These are phyloP conservation scores for Pipistrellus nathusii DNA, from an alignment of 2,797 vertebrate genomes.

Conservation along the genomic window DNA sequence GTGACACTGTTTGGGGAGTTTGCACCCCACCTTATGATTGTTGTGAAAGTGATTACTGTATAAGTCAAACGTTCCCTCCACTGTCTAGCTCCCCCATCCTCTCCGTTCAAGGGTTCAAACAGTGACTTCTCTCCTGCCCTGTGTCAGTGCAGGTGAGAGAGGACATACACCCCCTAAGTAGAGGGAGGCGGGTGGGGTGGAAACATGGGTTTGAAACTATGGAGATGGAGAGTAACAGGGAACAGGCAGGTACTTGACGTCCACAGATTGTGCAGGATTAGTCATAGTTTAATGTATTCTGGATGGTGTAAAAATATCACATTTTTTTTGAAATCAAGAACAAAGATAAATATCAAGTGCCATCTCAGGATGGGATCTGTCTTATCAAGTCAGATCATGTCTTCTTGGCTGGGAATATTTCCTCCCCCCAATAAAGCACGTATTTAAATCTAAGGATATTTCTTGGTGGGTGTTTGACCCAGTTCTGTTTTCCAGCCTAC, in stretches of 20 bases:
- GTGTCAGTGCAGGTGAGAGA: background rate
- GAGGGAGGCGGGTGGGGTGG: background rate
- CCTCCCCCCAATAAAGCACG: background rate
- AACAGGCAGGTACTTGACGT: background rate
- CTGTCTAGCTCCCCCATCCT: background rate
- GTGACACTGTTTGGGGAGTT: background rate
- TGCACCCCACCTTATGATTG: background rate
- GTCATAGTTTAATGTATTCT: background rate
- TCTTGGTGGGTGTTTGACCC: background rate
- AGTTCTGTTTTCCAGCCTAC: background rate
- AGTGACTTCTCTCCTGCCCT: background rate
- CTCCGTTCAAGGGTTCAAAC: background rate
- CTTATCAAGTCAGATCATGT: background rate
- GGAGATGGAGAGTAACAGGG: background rate
- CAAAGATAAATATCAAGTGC: background rate
- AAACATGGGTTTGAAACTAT: background rate
- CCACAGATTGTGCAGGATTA: background rate
- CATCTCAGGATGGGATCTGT: background rate
- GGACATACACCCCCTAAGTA: background rate
- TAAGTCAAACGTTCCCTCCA: background rate
- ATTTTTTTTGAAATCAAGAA: constrained; percentile 18
- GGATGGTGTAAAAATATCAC: background rate
- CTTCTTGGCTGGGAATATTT: background rate
- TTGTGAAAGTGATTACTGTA: background rate
- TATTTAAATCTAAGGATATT: background rate